Base-by-base conservation (phyloP, 1,140 invertebrate species). In the Pseudomyrmex cubaensis region DNA sequence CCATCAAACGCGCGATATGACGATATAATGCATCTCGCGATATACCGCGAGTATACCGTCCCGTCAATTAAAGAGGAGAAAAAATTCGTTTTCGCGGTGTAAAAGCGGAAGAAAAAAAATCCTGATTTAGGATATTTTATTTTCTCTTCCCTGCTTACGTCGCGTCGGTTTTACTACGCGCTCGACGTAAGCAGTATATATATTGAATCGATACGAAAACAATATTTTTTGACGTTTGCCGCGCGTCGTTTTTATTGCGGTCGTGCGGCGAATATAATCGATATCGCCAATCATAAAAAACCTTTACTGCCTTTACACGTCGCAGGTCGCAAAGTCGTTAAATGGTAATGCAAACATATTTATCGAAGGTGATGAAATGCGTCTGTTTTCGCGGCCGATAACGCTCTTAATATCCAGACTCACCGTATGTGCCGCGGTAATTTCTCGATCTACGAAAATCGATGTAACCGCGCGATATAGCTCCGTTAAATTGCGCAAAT, bases 201-300 rank as follows among this genome's bases (percentile, higher is more conserved):
- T 70, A 80, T 61, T 72, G 70, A 80, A 80, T 80, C 76, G 67
- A 78, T 78, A 78, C 57, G 20, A 78, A 35, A 35, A 78, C 76
- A 78, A 78, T 80, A 80, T 70, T 80, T 35, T 72, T 54, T 46
- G 35, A 12, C 64, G 54, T 59, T 78, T 59, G n/a, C n/a, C 50
- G 76, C 66, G 17, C 20, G 44, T 70, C 44, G 54, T 72, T 80
- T 72, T 80, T 72, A 61, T 61, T 52, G 66, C 76, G 15, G 57
- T 61, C 20, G 12, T 20, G 35, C 35, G 35, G 35, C 52, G 44
- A 59, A 44, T 25, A 25, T 20, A 35, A 46, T 80, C 54, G 46
- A 70, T 72, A 52, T 10, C 22, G 46, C 22, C 66, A 7, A 7
- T 35, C 35, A 8, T 80, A 70, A 72, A 72, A 80, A 80, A 50